These are phyloP conservation scores for Hipposideros larvatus DNA, from an alignment of 2,797 vertebrate genomes.

Conservation along the genomic window DNA sequence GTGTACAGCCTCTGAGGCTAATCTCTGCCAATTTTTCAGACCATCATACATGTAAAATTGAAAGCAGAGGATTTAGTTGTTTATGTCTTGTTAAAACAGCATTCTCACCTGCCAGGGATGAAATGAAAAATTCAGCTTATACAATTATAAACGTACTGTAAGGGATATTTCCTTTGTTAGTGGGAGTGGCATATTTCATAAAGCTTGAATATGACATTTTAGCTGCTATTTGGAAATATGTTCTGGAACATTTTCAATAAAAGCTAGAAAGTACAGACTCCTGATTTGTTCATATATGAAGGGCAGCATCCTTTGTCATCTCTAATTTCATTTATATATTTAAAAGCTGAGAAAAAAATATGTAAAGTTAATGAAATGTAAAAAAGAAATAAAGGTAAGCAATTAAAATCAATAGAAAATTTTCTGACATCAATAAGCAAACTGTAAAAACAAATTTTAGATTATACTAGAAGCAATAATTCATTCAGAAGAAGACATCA, in stretches of 20 bases:
- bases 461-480: not conserved
- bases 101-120: not conserved
- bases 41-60: not conserved
- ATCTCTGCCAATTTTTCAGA: not conserved
- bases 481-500: not conserved
- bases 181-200: not conserved
- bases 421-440: not conserved
- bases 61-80: not conserved
- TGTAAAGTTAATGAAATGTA: not conserved
- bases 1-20: not conserved
- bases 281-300: not conserved
- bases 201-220: not conserved
- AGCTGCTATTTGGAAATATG: not conserved
- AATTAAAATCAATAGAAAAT: not conserved
- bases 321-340: not conserved
- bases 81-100: not conserved
- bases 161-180: not conserved
- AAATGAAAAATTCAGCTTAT: not conserved
- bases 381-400: not conserved
- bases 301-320: not conserved
- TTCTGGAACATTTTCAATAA: constrained; percentile 27
- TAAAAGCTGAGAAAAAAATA: not conserved
- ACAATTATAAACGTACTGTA: not conserved
- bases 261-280: not conserved
- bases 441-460: not conserved